Conservation (phyloP, 1,140 invertebrate species). For the Drosophila mauritiana region DNA sequence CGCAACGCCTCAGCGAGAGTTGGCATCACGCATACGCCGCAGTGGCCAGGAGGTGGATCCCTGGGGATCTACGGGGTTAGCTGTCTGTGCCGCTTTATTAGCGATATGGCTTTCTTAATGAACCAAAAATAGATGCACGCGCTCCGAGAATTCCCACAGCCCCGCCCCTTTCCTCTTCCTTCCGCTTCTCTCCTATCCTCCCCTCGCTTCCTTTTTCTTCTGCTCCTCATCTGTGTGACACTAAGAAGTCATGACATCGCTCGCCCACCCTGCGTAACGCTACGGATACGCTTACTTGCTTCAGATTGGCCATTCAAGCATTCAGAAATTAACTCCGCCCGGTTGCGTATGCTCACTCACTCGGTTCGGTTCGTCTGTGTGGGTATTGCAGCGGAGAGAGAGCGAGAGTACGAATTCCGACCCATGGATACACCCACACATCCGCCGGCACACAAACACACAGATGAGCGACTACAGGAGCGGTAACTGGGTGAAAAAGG, state of each 20-base stretch:
- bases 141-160: constrained; percentile 61
- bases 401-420: constrained; percentile 32
- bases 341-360: constrained; percentile 81
- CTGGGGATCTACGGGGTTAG: constrained; percentile 17
- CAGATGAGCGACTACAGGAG: background rate
- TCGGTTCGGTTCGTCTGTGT: constrained; percentile 48
- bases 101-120: constrained; percentile 82
- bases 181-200: background rate
- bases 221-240: constrained; percentile 59
- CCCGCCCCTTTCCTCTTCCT: constrained; percentile 45
- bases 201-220: background rate
- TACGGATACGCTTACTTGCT: constrained; percentile 85
- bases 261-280: constrained; percentile 79
- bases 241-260: constrained; percentile 84
- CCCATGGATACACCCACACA: constrained; percentile 25
- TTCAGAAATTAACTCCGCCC: constrained; percentile 84
- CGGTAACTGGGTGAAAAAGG: background rate
- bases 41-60: constrained; percentile 46
- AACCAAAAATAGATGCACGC: constrained; percentile 80
- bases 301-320: constrained; percentile 85
- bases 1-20: constrained; percentile 73
- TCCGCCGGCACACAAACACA: constrained; percentile 2
- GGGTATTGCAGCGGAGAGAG: constrained; percentile 18
- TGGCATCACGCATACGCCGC: constrained; percentile 55
- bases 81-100: constrained; percentile 69